Evolutionary conservation across 1,140 invertebrate species (phyloP).

Genomic region (Gryllus bimaculatus): DNA sequence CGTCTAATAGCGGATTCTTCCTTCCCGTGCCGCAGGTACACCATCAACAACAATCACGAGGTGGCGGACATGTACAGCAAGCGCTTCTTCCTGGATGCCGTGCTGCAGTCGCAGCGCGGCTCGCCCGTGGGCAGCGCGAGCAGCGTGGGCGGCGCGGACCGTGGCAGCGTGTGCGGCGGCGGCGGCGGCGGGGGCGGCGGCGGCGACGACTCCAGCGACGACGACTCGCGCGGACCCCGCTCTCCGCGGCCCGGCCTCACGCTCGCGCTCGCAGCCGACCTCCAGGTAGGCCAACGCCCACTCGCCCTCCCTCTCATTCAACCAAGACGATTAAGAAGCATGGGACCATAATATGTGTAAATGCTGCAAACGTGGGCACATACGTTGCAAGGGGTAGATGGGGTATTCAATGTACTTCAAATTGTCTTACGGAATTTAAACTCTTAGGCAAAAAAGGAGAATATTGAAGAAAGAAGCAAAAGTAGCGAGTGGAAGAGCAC

Average conservation of each 20-base stretch:
- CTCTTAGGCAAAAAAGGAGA: too few relatives aligned
- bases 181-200: slow-evolving; percentile 18
- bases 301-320: too few relatives aligned
- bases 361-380: too few relatives aligned
- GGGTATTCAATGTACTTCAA: too few relatives aligned
- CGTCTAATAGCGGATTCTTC: too few relatives aligned
- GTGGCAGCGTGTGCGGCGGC: slow-evolving; percentile 18
- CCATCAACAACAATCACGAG: slow-evolving; percentile 11
- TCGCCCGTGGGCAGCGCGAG: slow-evolving; percentile 28
- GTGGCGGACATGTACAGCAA: slow-evolving; percentile 46
- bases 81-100: slow-evolving; percentile 59
- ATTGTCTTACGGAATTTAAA: too few relatives aligned
- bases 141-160: slow-evolving; percentile 32
- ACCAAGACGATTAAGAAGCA: too few relatives aligned
- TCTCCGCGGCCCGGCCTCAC: background rate
- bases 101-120: slow-evolving; percentile 53
- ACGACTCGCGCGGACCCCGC: background rate
- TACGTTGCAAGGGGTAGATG: too few relatives aligned
- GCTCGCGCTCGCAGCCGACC: background rate
- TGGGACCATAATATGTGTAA: too few relatives aligned
- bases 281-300: background rate
- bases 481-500: too few relatives aligned
- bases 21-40: background rate
- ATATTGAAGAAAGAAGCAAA: too few relatives aligned
- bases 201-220: background rate